phyloP scores from a whole-genome alignment of 2,888 invertebrate genomes.

The Gymnocheta viridis region DNA sequence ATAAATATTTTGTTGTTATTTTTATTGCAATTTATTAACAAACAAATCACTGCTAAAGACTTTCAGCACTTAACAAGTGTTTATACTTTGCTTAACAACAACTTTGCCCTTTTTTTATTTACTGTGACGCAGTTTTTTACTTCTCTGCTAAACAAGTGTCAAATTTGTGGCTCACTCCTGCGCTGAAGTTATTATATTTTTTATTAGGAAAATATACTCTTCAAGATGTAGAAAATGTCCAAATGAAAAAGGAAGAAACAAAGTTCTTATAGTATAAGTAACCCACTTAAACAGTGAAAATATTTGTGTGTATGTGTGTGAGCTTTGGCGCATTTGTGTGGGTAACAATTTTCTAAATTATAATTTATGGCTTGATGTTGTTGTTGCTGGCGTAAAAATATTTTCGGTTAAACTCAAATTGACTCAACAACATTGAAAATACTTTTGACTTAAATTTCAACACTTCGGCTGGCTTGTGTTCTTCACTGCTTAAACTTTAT shows the following conservation, averaged over 20 bases:
- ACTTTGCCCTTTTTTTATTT: constrained; percentile 60
- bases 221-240: not conserved
- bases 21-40: constrained; percentile 65
- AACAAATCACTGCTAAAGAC: constrained; percentile 70
- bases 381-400: constrained; percentile 27
- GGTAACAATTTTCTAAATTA: constrained; percentile 64
- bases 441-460: constrained; percentile 50
- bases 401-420: constrained; percentile 43
- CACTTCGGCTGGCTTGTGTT: constrained; percentile 23
- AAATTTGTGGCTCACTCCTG: constrained; percentile 52
- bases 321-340: constrained; percentile 5
- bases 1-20: constrained; percentile 42
- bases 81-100: constrained; percentile 64
- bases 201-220: constrained; percentile 14
- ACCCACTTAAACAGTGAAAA: constrained; percentile 36
- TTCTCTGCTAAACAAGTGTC: constrained; percentile 55
- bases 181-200: not conserved
- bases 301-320: not conserved
- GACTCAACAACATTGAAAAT: constrained; percentile 22
- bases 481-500: constrained; percentile 19
- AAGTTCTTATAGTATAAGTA: constrained; percentile 33
- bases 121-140: not conserved
- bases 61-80: constrained; percentile 70
- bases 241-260: not conserved
- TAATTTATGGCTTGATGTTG: constrained; percentile 62